phyloP scores from a whole-genome alignment of 2,113 vertebrate genomes.

The Naja naja region DNA sequence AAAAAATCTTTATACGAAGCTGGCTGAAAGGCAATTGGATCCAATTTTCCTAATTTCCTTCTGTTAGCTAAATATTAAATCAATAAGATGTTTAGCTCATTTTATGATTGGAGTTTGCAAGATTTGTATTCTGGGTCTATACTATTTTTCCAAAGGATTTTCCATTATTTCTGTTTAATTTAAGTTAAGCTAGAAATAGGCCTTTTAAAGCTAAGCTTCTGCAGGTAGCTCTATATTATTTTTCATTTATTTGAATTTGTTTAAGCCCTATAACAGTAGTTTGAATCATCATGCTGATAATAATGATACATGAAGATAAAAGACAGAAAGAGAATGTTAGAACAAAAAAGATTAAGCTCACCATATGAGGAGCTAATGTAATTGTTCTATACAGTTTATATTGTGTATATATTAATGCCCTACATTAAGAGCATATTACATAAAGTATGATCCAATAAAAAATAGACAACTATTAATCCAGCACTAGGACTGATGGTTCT shows the following conservation, averaged over 20 bases:
- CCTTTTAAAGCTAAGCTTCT: conserved; percentile 50
- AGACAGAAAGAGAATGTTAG: conserved; percentile 33
- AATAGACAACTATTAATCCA: background rate
- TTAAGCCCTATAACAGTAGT: conserved; percentile 46
- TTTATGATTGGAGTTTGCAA: conserved; percentile 24
- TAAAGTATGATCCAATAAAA: background rate
- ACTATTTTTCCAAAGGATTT: conserved; percentile 45
- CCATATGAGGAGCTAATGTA: conserved; percentile 29
- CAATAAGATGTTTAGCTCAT: conserved; percentile 20
- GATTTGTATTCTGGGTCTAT: conserved; percentile 51
- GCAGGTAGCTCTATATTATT: conserved; percentile 25
- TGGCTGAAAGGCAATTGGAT: background rate
- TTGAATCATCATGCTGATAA: conserved; percentile 51
- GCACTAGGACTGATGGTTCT: background rate
- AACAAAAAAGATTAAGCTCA: conserved; percentile 47
- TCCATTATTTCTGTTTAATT: conserved; percentile 64
- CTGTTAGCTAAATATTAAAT: conserved; percentile 42
- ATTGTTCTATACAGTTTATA: conserved; percentile 22
- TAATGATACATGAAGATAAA: conserved; percentile 60
- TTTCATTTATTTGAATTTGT: conserved; percentile 60
- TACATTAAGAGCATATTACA: conserved; percentile 45
- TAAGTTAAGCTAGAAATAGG: conserved; percentile 60
- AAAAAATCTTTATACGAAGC: background rate
- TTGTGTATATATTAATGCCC: conserved; percentile 7
- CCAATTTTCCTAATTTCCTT: conserved; percentile 33